These are phyloP conservation scores for Digitonthophagus gazella DNA, from an alignment of 2,888 invertebrate species.

Conservation along the genomic window DNA sequence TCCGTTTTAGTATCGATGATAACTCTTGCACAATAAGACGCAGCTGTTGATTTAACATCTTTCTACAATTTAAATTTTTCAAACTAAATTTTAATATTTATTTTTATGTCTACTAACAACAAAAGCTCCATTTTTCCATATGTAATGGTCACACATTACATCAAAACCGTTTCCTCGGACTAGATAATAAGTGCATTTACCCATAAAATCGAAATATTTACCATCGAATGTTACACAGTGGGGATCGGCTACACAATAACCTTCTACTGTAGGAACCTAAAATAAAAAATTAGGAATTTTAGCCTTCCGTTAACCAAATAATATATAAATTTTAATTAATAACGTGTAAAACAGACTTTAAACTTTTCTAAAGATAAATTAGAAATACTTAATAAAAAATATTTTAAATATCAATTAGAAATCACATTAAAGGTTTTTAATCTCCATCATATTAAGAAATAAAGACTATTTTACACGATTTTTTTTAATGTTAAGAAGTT, in stretches of 20 bases:
- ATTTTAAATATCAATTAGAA: too few relatives aligned
- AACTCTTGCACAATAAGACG: conserved; percentile 14
- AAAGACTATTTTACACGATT: too few relatives aligned
- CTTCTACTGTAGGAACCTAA: background rate
- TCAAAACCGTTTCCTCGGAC: conserved; percentile 12
- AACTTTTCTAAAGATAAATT: background rate
- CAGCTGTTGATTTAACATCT: background rate
- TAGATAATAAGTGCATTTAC: conserved; percentile 21
- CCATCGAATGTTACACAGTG: conserved; percentile 12
- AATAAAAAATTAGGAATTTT: too few relatives aligned
- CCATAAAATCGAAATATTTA: conserved; percentile 22
- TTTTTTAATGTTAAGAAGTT: too few relatives aligned
- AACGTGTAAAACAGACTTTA: background rate
- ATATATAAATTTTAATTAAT: background rate
- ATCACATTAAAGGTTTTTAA: too few relatives aligned
- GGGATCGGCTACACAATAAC: background rate
- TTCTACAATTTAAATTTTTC: conserved; percentile 1
- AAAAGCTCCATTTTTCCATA: background rate
- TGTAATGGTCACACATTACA: conserved; percentile 15
- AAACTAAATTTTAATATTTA: background rate
- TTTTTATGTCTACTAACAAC: background rate
- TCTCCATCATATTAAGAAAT: too few relatives aligned
- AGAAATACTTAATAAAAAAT: too few relatives aligned
- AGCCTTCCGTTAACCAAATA: too few relatives aligned
- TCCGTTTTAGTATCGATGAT: background rate